A percentile compares a stretch with the other conserved stretches of the same genome.
Conservation (phyloP, 2,113 vertebrate genomes). For the Ciconia maguari region DNA sequence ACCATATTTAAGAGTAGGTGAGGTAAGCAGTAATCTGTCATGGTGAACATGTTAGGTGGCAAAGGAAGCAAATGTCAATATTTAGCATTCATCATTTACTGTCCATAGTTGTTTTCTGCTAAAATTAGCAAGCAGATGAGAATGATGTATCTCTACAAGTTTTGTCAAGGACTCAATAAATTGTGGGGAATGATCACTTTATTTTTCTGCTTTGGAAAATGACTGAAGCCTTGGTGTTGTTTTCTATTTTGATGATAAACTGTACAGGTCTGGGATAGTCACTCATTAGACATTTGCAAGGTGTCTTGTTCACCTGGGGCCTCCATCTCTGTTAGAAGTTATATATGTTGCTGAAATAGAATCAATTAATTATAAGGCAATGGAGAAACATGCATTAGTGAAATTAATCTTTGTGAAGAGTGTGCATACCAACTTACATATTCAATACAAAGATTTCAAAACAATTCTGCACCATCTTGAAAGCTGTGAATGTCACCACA, state of each 20-base stretch:
- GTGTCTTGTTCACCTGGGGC: neutral
- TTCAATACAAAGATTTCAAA: neutral
- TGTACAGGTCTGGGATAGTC: neutral
- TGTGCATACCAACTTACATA: neutral
- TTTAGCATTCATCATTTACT: neutral
- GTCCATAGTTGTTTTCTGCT: neutral
- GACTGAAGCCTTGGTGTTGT: neutral
- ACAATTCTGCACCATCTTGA: neutral
- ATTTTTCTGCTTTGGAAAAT: neutral
- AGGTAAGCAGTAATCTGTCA: neutral
- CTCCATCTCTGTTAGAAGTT: neutral
- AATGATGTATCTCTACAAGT: neutral
- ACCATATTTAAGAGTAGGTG: neutral
- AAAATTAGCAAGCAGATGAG: neutral
- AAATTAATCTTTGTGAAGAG: neutral
- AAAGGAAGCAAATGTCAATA: neutral
- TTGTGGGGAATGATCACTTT: neutral
- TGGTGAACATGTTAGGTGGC: fast-evolving
- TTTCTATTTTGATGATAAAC: neutral
- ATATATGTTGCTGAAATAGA: neutral
- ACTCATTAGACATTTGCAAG: neutral
- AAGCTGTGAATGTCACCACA: fast-evolving
- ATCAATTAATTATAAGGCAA: neutral
- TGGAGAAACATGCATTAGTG: fast-evolving
- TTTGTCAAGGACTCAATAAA: neutral